Conservation (phyloP, 1,140 invertebrate genomes). For the Conus ventricosus region DNA sequence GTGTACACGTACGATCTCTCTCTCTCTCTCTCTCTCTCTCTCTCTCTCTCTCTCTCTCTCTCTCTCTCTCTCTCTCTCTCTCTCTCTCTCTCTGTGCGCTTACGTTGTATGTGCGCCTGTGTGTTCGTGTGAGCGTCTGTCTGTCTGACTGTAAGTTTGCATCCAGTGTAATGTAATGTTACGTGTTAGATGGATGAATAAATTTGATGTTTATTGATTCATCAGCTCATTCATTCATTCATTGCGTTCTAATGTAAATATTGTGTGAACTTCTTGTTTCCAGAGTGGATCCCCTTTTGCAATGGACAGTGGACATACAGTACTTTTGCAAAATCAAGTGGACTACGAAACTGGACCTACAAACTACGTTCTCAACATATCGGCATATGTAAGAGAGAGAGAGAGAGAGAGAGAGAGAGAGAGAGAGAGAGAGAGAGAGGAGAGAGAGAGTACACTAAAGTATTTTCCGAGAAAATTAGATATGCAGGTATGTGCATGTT, state of each 20-base stretch:
- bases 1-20: too few species aligned
- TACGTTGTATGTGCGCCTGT: neutral
- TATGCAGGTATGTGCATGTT: neutral
- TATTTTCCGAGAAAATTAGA: neutral
- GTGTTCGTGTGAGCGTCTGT: neutral
- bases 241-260: too few species aligned
- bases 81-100: neutral
- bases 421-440: constrained; percentile 21
- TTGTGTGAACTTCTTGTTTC: neutral
- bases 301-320: neutral
- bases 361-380: neutral
- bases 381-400: neutral
- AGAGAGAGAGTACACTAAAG: too few species aligned
- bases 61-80: too few species aligned
- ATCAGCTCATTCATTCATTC: too few species aligned
- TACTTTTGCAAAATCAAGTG: neutral
- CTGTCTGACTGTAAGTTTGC: too few species aligned
- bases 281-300: neutral
- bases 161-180: too few species aligned
- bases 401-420: constrained; percentile 2
- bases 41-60: too few species aligned
- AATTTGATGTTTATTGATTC: too few species aligned
- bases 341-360: neutral
- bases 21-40: too few species aligned
- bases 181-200: too few species aligned